Percentiles rank a stretch among this genome's conserved stretches.
Conservation (phyloP, 2,113 vertebrate genomes). For the Corapipo altera region DNA sequence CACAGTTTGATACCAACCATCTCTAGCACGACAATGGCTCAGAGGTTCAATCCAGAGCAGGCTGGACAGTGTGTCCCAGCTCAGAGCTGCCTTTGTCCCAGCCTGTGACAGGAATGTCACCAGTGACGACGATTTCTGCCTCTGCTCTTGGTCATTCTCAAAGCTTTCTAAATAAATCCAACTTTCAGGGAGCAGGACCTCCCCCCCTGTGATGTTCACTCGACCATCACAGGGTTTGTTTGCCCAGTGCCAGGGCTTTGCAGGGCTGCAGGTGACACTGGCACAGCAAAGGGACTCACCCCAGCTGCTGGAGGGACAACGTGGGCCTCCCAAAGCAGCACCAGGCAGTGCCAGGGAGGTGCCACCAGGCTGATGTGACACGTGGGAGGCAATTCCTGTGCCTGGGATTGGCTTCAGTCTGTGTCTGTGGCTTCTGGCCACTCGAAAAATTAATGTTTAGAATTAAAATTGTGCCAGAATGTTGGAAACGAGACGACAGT, state of each 20-base stretch:
- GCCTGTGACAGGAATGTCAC: neutral
- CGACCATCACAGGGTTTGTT: neutral
- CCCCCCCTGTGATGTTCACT: neutral
- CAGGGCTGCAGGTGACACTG: neutral
- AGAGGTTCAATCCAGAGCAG: neutral
- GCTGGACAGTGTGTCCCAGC: neutral
- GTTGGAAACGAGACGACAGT: fast-evolving
- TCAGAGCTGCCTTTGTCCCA: neutral
- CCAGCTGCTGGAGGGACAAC: neutral
- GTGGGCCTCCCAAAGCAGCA: neutral
- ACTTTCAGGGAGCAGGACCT: neutral
- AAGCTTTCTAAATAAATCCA: neutral
- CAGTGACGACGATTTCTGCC: neutral
- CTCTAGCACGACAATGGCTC: neutral
- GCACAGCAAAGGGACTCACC: neutral
- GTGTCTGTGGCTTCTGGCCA: neutral
- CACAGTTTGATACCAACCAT: fast-evolving
- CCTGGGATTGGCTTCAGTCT: neutral
- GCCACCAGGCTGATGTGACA: neutral
- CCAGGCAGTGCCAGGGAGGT: neutral
- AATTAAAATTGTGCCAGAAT: fast-evolving
- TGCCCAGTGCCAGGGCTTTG: neutral
- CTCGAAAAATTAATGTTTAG: fast-evolving
- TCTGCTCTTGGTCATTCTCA: neutral
- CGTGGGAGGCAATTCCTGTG: neutral